A percentile compares a stretch with the other conserved stretches of the same genome.
These are phyloP conservation scores for Drosophila barbarae DNA, from an alignment of 2,888 invertebrate genomes.

Conservation along the genomic window DNA sequence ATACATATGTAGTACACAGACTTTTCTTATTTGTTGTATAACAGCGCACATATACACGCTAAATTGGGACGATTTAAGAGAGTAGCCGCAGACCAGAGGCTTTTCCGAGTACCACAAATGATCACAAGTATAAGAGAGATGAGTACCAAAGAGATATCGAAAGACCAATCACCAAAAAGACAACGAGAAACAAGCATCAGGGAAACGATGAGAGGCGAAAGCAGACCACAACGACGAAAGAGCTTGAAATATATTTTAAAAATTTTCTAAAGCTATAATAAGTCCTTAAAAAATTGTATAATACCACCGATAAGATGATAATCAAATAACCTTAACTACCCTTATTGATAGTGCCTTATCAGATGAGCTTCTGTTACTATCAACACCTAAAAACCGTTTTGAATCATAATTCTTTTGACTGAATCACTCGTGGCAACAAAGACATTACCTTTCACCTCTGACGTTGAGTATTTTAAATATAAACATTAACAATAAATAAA, in stretches of 20 bases:
- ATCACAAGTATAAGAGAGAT: not conserved
- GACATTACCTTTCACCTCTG: not conserved
- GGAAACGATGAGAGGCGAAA: not conserved
- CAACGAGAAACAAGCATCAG: not conserved
- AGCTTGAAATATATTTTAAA: not conserved
- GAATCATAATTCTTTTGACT: not conserved
- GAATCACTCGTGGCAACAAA: conserved; percentile 1
- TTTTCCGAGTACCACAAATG: not conserved
- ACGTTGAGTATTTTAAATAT: not conserved
- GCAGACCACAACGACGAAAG: not conserved
- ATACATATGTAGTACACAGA: not conserved
- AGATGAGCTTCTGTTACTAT: not conserved
- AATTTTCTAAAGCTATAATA: not conserved
- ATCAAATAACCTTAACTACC: not conserved
- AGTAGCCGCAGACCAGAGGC: not conserved
- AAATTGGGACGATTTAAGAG: not conserved
- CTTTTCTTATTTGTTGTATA: conserved; percentile 1
- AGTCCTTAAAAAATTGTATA: not conserved
- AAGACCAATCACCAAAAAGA: not conserved
- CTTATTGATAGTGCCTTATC: not conserved
- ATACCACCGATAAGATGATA: too few species aligned
- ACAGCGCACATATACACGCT: not conserved
- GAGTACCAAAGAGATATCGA: not conserved
- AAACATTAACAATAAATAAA: not conserved
- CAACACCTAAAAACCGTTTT: not conserved